Conservation (phyloP, 2,888 invertebrate species). For the Ptycholaimellus sp. region DNA sequence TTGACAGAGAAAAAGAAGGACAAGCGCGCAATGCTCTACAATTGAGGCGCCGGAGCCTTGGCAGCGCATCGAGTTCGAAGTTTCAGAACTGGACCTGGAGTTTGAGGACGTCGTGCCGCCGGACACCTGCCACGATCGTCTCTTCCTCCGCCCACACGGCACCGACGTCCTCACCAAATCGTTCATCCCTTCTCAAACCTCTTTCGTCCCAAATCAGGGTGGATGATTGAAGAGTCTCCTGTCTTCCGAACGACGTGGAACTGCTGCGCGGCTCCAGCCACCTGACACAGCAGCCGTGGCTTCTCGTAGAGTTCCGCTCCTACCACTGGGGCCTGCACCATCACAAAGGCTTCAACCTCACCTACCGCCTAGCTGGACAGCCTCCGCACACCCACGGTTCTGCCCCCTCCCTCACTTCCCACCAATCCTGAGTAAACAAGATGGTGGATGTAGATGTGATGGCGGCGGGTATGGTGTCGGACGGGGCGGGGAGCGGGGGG, state of each 20-base stretch:
- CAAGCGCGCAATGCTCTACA: no score
- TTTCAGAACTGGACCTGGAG: slow-evolving; percentile 4
- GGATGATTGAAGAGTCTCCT: not conserved
- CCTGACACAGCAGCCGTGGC: slow-evolving; percentile 4
- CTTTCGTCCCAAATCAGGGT: not conserved
- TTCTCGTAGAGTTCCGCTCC: slow-evolving; percentile 4
- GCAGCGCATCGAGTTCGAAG: slow-evolving; percentile 2
- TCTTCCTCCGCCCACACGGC: slow-evolving; percentile 3
- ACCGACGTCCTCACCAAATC: slow-evolving; percentile 3
- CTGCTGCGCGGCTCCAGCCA: not conserved
- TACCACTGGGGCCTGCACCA: not conserved
- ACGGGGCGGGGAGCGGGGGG: no score
- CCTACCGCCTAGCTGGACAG: no score
- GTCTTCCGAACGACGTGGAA: slow-evolving; percentile 2
- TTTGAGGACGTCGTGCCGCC: not conserved
- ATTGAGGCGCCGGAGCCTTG: not conserved
- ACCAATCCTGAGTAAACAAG: no score
- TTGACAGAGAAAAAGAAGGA: no score
- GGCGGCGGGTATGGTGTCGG: no score
- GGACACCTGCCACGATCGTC: slow-evolving; percentile 1
- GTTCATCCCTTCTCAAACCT: not conserved
- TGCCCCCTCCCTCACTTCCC: no score
- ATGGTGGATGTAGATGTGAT: no score
- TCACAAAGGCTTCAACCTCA: slow-evolving; percentile 6
- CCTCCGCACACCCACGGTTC: no score